These are phyloP conservation scores for Athrips mouffetella DNA, from an alignment of 2,888 invertebrate genomes.

Conservation along the genomic window DNA sequence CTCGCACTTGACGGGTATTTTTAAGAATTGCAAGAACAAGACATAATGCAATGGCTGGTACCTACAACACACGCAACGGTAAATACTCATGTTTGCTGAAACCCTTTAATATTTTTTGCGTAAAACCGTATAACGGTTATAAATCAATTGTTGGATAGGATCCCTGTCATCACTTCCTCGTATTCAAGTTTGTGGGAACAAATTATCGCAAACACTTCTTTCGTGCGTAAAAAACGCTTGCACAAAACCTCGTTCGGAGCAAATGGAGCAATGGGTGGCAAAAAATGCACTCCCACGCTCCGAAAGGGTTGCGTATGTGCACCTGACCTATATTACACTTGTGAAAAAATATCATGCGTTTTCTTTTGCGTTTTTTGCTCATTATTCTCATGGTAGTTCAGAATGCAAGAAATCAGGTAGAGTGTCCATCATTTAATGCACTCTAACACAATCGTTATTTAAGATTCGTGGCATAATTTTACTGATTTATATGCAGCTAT, in stretches of 20 bases:
- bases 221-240: constrained; percentile 58
- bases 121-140: constrained; percentile 46
- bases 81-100: constrained; percentile 23
- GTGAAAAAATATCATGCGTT: constrained; percentile 52
- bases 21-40: background rate
- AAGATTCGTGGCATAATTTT: no score
- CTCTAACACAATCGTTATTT: no score
- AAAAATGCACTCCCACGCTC: constrained; percentile 62
- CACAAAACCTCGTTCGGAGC: constrained; percentile 50
- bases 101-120: constrained; percentile 37
- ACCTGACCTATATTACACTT: constrained; percentile 75
- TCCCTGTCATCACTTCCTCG: constrained; percentile 71
- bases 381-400: constrained; percentile 56
- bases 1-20: no score
- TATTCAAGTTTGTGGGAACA: constrained; percentile 70
- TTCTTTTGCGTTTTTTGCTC: constrained; percentile 69
- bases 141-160: constrained; percentile 51
- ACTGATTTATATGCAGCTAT: no score
- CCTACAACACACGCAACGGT: background rate
- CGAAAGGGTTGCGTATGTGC: constrained; percentile 74
- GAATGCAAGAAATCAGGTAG: constrained; percentile 45
- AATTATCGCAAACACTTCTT: constrained; percentile 75
- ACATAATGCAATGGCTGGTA: background rate
- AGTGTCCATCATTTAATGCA: constrained; percentile 41
- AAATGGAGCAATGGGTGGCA: constrained; percentile 33